Conservation (phyloP, 1,140 invertebrate species). For the Penaeus indicus region DNA sequence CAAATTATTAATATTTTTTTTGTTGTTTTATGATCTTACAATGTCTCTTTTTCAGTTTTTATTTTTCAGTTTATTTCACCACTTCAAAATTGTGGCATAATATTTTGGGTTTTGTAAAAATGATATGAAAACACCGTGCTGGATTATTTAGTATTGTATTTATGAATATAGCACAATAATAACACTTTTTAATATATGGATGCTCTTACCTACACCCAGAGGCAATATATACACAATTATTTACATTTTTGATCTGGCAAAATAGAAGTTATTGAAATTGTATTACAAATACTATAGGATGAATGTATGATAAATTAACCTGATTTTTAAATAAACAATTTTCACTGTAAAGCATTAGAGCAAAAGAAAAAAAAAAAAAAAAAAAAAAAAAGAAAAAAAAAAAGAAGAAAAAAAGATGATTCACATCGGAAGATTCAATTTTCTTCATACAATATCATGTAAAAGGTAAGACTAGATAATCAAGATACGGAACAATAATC, state of each 20-base stretch:
- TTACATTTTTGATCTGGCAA: slow-evolving; percentile 59
- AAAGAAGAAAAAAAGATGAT: no score
- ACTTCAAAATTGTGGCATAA: no score
- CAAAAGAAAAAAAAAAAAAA: not conserved
- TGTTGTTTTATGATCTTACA: no score
- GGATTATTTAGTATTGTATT: slow-evolving; percentile 48
- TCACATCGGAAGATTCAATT: no score
- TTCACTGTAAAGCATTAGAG: slow-evolving; percentile 16
- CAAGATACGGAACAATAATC: no score
- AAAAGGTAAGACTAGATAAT: no score
- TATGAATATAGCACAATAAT: slow-evolving; percentile 62
- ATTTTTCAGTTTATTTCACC: no score
- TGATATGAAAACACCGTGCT: no score
- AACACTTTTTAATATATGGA: slow-evolving; percentile 60
- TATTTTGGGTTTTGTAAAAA: no score
- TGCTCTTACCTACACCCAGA: slow-evolving; percentile 59
- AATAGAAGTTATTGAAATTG: slow-evolving; percentile 60
- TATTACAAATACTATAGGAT: slow-evolving; percentile 50
- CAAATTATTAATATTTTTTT: no score
- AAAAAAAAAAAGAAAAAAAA: not conserved
- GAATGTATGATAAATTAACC: slow-evolving; percentile 47
- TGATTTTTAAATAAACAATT: slow-evolving; percentile 25
- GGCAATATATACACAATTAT: slow-evolving; percentile 54
- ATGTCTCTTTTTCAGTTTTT: no score
- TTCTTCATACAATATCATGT: no score